Percentiles rank a stretch among this genome's conserved stretches.
Evolutionary conservation across 1,140 invertebrate species (phyloP).

Genomic region (Drosophila punjabiensis): DNA sequence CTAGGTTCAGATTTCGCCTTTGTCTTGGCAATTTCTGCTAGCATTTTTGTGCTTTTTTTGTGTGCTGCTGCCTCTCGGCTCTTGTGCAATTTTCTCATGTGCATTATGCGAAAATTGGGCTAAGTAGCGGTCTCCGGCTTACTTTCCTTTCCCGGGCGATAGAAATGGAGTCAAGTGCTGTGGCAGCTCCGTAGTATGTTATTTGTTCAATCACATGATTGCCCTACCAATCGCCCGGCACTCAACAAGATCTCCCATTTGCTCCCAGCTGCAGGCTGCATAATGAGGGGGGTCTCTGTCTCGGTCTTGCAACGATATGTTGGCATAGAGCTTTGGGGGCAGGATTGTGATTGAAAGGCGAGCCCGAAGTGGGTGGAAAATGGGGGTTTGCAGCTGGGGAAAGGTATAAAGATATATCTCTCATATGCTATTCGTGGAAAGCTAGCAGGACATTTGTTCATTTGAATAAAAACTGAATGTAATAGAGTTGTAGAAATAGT

Average conservation of each 20-base stretch:
- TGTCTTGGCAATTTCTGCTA: slow-evolving; percentile 65
- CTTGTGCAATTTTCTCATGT: slow-evolving; percentile 77
- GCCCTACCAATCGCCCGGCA: slow-evolving; percentile 48
- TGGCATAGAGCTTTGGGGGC: slow-evolving; percentile 44
- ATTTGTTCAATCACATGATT: slow-evolving; percentile 81
- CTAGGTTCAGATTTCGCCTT: slow-evolving; percentile 30
- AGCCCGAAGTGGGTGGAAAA: slow-evolving; percentile 26
- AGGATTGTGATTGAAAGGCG: slow-evolving; percentile 45
- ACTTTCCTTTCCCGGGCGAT: slow-evolving; percentile 49
- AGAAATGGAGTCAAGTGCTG: slow-evolving; percentile 79
- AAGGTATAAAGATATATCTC: slow-evolving; percentile 13
- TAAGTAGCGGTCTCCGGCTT: slow-evolving; percentile 69
- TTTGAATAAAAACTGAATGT: neutral
- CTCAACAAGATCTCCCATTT: slow-evolving; percentile 48
- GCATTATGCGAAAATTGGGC: slow-evolving; percentile 82
- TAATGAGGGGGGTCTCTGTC: slow-evolving; percentile 30
- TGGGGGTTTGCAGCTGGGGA: neutral
- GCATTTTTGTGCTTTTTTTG: slow-evolving; percentile 57
- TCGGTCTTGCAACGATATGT: slow-evolving; percentile 18
- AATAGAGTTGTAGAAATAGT: no score
- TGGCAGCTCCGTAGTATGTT: slow-evolving; percentile 66
- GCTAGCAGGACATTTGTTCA: no score
- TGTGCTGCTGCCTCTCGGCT: slow-evolving; percentile 61
- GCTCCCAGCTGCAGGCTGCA: slow-evolving; percentile 43
- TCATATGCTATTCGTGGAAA: neutral